Percentiles rank a stretch among this genome's conserved stretches.
Evolutionary conservation across 2,888 invertebrate species (phyloP).

Genomic region (Drosophila eohydei): DNA sequence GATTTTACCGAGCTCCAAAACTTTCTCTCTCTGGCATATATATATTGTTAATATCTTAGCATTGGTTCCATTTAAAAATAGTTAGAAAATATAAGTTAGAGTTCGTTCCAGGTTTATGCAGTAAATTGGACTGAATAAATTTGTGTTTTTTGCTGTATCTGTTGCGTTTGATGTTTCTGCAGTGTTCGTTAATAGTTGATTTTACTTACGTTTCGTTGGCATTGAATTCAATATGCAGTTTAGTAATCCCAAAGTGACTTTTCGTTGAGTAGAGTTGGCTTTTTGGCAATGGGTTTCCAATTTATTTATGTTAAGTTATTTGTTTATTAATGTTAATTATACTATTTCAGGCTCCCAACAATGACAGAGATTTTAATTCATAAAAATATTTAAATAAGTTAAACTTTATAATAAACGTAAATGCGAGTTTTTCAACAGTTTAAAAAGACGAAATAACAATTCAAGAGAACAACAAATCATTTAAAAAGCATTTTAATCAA

Average conservation of each 20-base stretch:
- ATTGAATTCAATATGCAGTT: slow-evolving; percentile 20
- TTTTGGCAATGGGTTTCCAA: slow-evolving; percentile 29
- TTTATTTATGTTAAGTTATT: slow-evolving; percentile 18
- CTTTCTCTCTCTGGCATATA: too few species aligned
- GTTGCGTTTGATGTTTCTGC: neutral
- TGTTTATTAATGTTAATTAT: neutral
- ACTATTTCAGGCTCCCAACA: slow-evolving; percentile 8
- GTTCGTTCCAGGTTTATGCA: too few species aligned
- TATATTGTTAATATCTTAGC: too few species aligned
- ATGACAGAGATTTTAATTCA: slow-evolving; percentile 21
- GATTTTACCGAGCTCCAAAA: too few species aligned
- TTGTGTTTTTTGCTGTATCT: neutral
- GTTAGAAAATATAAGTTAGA: too few species aligned
- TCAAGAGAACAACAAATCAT: slow-evolving; percentile 14
- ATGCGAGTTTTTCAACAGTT: slow-evolving; percentile 48
- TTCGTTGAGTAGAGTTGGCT: slow-evolving; percentile 4
- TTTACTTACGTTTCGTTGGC: slow-evolving; percentile 54
- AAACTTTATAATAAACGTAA: slow-evolving; percentile 30
- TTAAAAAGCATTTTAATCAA: slow-evolving; percentile 19
- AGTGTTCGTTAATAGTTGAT: slow-evolving; percentile 8
- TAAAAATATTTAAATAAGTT: neutral
- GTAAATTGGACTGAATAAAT: too few species aligned
- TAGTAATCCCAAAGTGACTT: slow-evolving; percentile 43
- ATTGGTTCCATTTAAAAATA: too few species aligned
- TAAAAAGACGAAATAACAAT: slow-evolving; percentile 25